Conservation (phyloP, 2,113 vertebrate species). For the Rhizomys pruinosus region DNA sequence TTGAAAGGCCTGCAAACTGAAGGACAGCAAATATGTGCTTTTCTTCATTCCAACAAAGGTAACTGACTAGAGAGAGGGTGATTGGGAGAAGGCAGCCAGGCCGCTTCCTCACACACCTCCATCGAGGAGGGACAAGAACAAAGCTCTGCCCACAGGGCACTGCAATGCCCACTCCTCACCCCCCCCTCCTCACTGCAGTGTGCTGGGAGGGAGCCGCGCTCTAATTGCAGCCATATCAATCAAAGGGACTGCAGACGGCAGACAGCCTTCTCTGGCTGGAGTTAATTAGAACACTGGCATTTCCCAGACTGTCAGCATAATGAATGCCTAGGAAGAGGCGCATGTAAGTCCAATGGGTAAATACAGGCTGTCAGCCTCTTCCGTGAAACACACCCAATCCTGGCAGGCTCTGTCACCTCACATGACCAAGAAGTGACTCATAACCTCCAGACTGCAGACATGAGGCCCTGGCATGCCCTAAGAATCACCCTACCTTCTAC, state of each 20-base stretch:
- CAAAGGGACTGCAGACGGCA: conserved; percentile 58
- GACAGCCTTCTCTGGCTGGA: conserved; percentile 64
- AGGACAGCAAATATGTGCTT: not conserved
- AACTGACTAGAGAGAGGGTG: fast-evolving
- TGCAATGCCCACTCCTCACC: fast-evolving
- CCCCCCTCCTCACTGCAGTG: not conserved
- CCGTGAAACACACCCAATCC: not conserved
- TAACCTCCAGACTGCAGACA: not conserved
- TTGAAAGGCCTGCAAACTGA: not conserved
- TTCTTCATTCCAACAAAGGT: not conserved
- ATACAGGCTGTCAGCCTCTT: conserved; percentile 69
- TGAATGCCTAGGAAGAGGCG: conserved; percentile 60
- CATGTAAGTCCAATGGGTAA: conserved; percentile 52
- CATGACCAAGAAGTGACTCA: not conserved
- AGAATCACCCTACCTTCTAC: not conserved
- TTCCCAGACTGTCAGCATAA: conserved; percentile 77
- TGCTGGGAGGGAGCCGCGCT: not conserved
- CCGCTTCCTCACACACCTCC: fast-evolving
- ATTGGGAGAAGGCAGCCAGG: not conserved
- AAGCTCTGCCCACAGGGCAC: not conserved
- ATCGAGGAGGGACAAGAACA: too few species aligned
- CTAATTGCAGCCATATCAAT: conserved; percentile 74
- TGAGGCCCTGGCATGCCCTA: not conserved
- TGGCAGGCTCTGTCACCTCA: conserved; percentile 19
- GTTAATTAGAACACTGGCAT: conserved; percentile 79